Evolutionary conservation across 1,140 invertebrate genomes (phyloP).

Genomic region (Tetraneura akinire): DNA sequence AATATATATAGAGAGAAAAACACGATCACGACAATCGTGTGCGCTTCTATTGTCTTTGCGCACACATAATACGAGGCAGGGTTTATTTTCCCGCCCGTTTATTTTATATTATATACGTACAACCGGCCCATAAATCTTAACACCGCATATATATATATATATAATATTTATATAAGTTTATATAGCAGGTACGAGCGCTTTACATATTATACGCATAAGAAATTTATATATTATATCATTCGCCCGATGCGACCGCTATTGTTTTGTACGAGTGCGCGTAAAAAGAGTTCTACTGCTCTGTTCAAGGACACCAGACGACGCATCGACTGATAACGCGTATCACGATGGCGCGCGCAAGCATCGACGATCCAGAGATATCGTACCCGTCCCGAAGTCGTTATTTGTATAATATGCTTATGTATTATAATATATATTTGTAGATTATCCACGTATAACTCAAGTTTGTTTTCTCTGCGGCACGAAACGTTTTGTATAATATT

Average conservation of each 20-base stretch:
- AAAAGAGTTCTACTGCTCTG: background rate
- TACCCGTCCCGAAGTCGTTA: background rate
- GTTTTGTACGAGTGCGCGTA: background rate
- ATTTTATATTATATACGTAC: background rate
- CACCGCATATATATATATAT: background rate
- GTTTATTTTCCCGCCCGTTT: slow-evolving; percentile 29
- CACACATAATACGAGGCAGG: background rate
- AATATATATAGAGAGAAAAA: background rate
- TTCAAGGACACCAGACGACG: slow-evolving; percentile 2
- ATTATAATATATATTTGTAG: background rate
- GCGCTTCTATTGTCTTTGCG: slow-evolving; percentile 41
- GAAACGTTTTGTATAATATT: background rate
- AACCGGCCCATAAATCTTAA: slow-evolving; percentile 41
- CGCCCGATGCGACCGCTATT: background rate
- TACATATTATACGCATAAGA: background rate
- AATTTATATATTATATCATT: background rate
- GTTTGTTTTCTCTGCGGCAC: background rate
- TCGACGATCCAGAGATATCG: background rate
- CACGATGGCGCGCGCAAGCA: background rate
- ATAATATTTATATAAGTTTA: no score
- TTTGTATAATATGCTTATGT: background rate
- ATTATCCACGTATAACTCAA: background rate
- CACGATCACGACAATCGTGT: slow-evolving; percentile 47
- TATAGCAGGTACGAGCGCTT: no score
- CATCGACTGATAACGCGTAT: slow-evolving; percentile 37